Percentiles rank a stretch among this genome's conserved stretches.
phyloP scores from a whole-genome alignment of 2,113 vertebrate species.

The Neomonachus schauinslandi region DNA sequence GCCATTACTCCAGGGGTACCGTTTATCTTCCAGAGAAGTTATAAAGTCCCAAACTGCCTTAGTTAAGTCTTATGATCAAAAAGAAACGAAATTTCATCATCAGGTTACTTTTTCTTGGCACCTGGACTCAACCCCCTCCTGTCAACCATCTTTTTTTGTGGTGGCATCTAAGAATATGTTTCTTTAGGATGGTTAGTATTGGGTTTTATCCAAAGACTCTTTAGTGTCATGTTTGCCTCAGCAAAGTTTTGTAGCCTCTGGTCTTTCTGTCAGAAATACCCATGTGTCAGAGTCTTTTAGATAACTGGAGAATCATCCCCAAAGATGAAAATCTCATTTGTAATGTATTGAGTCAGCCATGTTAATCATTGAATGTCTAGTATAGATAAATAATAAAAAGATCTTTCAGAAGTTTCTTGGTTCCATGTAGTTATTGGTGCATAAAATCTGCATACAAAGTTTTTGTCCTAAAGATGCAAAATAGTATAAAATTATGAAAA shows the following conservation, averaged over 20 bases:
- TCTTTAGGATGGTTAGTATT: not conserved
- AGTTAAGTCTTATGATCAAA: constrained; percentile 3
- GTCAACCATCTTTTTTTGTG: not conserved
- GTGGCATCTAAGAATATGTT: not conserved
- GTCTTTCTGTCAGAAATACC: constrained; percentile 1
- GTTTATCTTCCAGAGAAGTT: not conserved
- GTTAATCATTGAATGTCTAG: not conserved
- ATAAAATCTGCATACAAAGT: not conserved
- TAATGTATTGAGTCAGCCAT: not conserved
- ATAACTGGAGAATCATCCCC: not conserved
- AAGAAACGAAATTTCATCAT: constrained; percentile 22
- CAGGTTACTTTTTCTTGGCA: not conserved
- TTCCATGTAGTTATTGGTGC: not conserved
- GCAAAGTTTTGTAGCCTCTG: not conserved
- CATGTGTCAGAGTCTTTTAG: not conserved
- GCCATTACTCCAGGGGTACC: not conserved
- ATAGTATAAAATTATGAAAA: not conserved
- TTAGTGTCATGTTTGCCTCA: not conserved
- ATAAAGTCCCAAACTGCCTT: not conserved
- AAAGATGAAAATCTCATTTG: constrained; percentile 37
- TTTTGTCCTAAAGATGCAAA: not conserved
- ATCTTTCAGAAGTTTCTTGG: not conserved
- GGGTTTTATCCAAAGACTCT: constrained; percentile 1
- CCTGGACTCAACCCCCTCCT: not conserved
- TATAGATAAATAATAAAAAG: not conserved